Evolutionary conservation across 2,888 invertebrate genomes (phyloP), one percentile per base, ranked within the genome.

Genomic region (Drosophila phalerata): DNA sequence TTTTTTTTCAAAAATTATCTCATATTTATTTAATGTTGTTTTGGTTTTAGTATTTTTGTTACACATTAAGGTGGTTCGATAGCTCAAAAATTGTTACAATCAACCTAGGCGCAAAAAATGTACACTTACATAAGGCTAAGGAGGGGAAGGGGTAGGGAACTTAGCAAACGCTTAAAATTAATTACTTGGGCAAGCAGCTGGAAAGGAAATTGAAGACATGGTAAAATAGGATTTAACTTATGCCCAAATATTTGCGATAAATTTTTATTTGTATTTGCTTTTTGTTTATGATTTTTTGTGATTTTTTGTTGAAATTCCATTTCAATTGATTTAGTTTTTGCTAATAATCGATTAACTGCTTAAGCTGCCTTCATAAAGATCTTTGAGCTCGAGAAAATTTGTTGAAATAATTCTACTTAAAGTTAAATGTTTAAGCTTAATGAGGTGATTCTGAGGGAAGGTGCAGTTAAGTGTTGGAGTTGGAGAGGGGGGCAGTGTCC

Each of bases 1-100:
- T 55, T 30, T 30, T 37, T 25, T 47, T 55, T 73, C 61, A 53
- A 84, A 82, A 84, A 78, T 79, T 79, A 72, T 81, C 57, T 79
- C 51, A 69, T 85, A 85, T 82, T 82, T 82, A 82, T 83, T 82
- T 69, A 82, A 83, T 82, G 47, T 76, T 60, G 58, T 69, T 63
- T 77, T 69, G 48, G 47, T 65, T 61, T 65, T 63, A 57, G 65
- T 71, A 53, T 69, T 75, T 77, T 83, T 78, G 89, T 89, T 90
- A 87, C 73, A 85, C 71, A 89, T 84, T 90, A 88, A 90, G 91
- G 91, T 91, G 91, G 90, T 88, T 88, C 86, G 80, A 85, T 86
- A 91, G 91, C 90, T 84, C 85, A 83, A 84, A 84, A 85, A 77
- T 81, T 78, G 66, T 81, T 79, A 72, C 75, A 78, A 78, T 83